phyloP scores from a whole-genome alignment of 1,140 invertebrate species.

The Drosophila prosaltans region DNA sequence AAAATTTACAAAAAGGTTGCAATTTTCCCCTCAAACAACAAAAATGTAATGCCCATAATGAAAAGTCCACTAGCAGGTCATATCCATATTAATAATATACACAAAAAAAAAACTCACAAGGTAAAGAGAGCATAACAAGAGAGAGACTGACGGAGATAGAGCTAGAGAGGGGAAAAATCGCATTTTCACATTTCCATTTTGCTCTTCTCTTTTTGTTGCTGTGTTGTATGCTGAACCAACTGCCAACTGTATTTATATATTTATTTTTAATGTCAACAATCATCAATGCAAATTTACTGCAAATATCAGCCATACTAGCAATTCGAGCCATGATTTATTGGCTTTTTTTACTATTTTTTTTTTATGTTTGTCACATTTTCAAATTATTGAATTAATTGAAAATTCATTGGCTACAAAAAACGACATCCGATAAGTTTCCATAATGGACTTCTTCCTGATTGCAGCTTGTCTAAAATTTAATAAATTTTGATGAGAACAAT shows the following conservation, averaged over 20 bases:
- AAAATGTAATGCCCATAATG: slow-evolving; percentile 70
- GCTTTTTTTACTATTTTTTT: neutral
- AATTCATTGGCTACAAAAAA: neutral
- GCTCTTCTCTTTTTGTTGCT: slow-evolving; percentile 2
- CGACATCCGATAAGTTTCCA: slow-evolving; percentile 1
- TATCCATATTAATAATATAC: slow-evolving; percentile 64
- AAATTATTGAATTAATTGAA: slow-evolving; percentile 41
- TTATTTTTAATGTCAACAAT: slow-evolving; percentile 77
- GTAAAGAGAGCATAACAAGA: neutral
- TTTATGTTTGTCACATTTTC: slow-evolving; percentile 21
- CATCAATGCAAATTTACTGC: slow-evolving; percentile 72
- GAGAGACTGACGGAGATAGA: neutral
- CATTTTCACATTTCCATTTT: slow-evolving; percentile 8
- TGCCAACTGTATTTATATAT: slow-evolving; percentile 64
- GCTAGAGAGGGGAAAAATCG: neutral
- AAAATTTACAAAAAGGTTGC: slow-evolving; percentile 65
- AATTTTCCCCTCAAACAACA: slow-evolving; percentile 52
- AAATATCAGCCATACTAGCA: slow-evolving; percentile 43
- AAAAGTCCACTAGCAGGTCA: slow-evolving; percentile 44
- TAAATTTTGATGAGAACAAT: neutral
- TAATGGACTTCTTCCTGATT: neutral
- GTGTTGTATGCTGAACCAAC: slow-evolving; percentile 45
- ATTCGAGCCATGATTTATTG: slow-evolving; percentile 47
- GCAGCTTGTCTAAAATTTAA: slow-evolving; percentile 2
- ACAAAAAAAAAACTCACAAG: slow-evolving; percentile 26